Evolutionary conservation across 2,888 invertebrate genomes (phyloP).

Genomic region (Acanthosepion pharaonis): DNA sequence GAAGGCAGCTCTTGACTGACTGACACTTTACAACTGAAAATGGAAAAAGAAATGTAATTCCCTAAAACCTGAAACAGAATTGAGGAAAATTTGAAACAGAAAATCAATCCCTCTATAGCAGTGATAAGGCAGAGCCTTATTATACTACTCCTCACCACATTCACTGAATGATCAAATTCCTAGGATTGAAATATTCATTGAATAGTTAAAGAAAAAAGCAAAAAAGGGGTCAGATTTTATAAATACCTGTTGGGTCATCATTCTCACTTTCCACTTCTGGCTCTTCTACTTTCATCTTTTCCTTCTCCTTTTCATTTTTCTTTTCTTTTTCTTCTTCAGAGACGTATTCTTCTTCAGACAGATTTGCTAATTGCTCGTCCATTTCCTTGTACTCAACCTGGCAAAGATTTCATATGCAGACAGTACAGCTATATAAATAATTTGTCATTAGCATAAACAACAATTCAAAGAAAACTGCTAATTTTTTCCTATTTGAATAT

Average conservation of each 20-base stretch:
- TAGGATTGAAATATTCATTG: too few species aligned
- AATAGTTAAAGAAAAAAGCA: background rate
- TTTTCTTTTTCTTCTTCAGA: slow-evolving; percentile 69
- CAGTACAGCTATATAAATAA: slow-evolving; percentile 20
- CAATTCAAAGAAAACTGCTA: background rate
- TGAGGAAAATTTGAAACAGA: too few species aligned
- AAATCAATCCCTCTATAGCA: too few species aligned
- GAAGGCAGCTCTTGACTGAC: too few species aligned
- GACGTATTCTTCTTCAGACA: slow-evolving; percentile 72
- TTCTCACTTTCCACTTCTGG: slow-evolving; percentile 77
- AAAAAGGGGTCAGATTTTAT: background rate
- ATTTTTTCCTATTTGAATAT: background rate
- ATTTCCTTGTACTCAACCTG: slow-evolving; percentile 74
- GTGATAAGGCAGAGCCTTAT: too few species aligned
- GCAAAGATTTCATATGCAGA: slow-evolving; percentile 39
- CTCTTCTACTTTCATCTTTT: slow-evolving; percentile 50
- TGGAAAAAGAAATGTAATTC: too few species aligned
- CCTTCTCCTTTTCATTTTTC: slow-evolving; percentile 54
- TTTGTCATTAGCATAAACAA: background rate
- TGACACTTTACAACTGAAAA: too few species aligned
- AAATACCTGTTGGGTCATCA: slow-evolving; percentile 77
- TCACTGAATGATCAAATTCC: too few species aligned
- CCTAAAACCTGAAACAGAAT: too few species aligned
- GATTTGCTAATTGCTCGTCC: slow-evolving; percentile 71
- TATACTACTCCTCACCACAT: too few species aligned